These are phyloP conservation scores for Sylvicola fuscatus DNA, from an alignment of 2,888 invertebrate genomes.

Conservation along the genomic window DNA sequence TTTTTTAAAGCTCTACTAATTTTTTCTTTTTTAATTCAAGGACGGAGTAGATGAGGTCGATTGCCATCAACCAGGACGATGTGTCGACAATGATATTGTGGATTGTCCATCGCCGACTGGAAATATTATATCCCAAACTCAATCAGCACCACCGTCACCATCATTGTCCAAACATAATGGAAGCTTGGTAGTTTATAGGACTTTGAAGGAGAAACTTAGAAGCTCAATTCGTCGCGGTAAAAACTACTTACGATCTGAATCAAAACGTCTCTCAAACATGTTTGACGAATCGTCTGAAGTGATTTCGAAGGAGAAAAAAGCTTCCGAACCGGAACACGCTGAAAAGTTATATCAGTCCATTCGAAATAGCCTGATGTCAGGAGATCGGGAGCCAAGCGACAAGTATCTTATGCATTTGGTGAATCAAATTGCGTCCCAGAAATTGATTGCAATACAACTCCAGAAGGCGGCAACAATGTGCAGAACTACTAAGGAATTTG, in stretches of 20 bases:
- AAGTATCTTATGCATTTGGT: conserved; percentile 3
- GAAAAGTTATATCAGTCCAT: not conserved
- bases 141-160: too few species aligned
- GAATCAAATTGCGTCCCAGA: conserved; percentile 9
- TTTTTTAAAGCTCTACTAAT: too few species aligned
- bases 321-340: too few species aligned
- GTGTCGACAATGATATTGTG: too few species aligned
- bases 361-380: not conserved
- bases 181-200: too few species aligned
- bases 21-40: too few species aligned
- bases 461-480: conserved; percentile 28
- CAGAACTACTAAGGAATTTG: conserved; percentile 25
- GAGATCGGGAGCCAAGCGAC: not conserved
- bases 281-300: conserved; percentile 6
- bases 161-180: too few species aligned
- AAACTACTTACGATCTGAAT: conserved; percentile 14
- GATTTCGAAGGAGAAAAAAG: not conserved
- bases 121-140: too few species aligned
- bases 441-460: conserved; percentile 19
- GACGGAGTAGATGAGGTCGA: too few species aligned
- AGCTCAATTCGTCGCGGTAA: conserved; percentile 20
- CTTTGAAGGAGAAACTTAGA: conserved; percentile 15
- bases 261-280: conserved; percentile 14
- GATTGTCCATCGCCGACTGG: too few species aligned
- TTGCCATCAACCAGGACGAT: too few species aligned